Percentiles rank a stretch among this genome's conserved stretches.
phyloP scores from a whole-genome alignment of 2,113 vertebrate species.

The Rhegmatorhina hoffmannsi region DNA sequence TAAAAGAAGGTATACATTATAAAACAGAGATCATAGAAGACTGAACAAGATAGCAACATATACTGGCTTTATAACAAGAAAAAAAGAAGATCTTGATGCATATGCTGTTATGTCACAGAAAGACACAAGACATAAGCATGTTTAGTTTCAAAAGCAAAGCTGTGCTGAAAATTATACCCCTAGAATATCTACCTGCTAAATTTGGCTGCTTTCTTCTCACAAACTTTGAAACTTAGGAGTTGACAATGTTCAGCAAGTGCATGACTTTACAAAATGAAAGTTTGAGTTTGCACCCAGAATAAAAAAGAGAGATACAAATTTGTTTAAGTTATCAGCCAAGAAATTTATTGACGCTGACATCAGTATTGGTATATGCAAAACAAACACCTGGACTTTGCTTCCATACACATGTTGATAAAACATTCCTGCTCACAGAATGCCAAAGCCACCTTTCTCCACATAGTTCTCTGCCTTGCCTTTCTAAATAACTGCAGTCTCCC shows the following conservation, averaged over 20 bases:
- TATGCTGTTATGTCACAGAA: background rate
- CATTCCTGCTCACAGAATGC: background rate
- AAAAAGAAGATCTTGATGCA: background rate
- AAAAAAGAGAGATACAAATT: background rate
- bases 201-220: background rate
- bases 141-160: constrained; percentile 13
- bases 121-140: background rate
- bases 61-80: background rate
- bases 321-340: background rate
- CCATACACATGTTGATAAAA: background rate
- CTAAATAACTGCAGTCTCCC: background rate
- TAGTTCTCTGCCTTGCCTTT: background rate
- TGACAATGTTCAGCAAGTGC: background rate
- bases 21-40: background rate
- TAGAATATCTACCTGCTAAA: constrained; percentile 29
- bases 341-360: background rate
- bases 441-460: background rate
- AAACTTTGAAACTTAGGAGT: background rate
- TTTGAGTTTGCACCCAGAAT: background rate
- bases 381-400: background rate
- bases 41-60: background rate
- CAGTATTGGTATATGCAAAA: background rate
- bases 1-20: background rate
- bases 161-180: background rate
- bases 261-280: background rate